phyloP scores from a whole-genome alignment of 2,888 invertebrate species.

The Gryllus longicercus region DNA sequence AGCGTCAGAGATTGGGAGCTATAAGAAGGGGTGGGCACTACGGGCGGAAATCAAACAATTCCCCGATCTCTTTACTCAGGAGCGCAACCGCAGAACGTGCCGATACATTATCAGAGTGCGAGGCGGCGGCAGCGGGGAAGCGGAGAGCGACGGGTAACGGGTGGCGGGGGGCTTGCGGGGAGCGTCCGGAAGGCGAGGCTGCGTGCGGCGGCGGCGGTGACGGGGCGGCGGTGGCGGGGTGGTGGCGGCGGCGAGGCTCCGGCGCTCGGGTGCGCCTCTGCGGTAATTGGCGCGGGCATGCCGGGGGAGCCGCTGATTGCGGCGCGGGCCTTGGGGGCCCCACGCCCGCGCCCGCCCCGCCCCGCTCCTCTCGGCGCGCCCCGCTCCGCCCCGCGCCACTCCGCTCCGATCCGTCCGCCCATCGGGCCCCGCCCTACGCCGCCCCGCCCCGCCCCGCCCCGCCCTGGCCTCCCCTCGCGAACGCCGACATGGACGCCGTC shows the following conservation, averaged over 20 bases:
- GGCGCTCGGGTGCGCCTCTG: neutral
- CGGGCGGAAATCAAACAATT: neutral
- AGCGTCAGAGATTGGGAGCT: too few species aligned
- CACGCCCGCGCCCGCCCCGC: neutral
- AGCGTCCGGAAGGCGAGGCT: neutral
- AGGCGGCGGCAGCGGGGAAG: neutral
- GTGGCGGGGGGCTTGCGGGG: neutral
- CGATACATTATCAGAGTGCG: neutral
- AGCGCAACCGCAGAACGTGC: slow-evolving; percentile 11
- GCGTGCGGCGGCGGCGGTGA: neutral
- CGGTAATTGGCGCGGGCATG: slow-evolving; percentile 17
- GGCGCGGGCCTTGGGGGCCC: slow-evolving; percentile 11
- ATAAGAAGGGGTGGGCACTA: neutral
- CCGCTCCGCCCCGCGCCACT: neutral
- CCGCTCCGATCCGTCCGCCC: neutral
- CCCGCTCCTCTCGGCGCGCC: neutral
- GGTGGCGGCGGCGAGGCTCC: neutral
- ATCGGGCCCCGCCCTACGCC: neutral
- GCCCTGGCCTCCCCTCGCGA: neutral
- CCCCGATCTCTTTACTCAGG: neutral
- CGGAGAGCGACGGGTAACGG: neutral
- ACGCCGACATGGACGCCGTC: neutral
- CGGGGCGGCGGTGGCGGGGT: neutral
- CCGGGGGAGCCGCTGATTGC: slow-evolving; percentile 12
- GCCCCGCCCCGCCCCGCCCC: neutral